A percentile compares a stretch with the other conserved stretches of the same genome.
These are phyloP conservation scores for Dendrolimus houi DNA, from an alignment of 2,888 invertebrate genomes.

Conservation along the genomic window DNA sequence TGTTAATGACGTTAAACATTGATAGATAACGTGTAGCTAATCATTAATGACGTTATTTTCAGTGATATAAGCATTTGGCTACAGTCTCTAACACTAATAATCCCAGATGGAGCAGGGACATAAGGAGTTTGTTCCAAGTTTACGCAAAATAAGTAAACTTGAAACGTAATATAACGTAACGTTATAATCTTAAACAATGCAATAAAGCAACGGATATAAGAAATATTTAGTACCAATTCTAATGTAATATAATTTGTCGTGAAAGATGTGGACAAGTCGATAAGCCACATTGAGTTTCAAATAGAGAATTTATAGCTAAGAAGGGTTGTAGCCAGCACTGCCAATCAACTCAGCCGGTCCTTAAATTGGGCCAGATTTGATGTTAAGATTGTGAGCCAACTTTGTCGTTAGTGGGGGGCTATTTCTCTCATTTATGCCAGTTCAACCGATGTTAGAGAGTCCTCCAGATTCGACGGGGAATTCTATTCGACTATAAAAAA, in stretches of 20 bases:
- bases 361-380: background rate
- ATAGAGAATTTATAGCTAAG: background rate
- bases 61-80: no score
- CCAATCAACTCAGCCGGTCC: background rate
- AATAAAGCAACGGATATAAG: background rate
- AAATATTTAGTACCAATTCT: background rate
- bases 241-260: background rate
- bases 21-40: no score
- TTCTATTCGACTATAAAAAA: background rate
- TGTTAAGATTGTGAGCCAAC: background rate
- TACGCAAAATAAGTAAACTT: no score
- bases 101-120: no score
- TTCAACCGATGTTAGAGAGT: background rate
- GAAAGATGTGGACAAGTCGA: background rate
- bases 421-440: background rate
- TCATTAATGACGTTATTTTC: no score
- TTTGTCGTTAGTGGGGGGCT: background rate
- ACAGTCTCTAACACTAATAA: no score
- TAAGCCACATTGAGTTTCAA: background rate
- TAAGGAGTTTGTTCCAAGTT: no score
- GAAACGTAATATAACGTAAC: no score
- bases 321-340: background rate
- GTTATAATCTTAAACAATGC: background rate
- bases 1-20: no score
- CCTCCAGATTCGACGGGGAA: background rate